These are phyloP conservation scores for Mus spicilegus DNA, from an alignment of 2,113 vertebrate genomes.

Conservation along the genomic window DNA sequence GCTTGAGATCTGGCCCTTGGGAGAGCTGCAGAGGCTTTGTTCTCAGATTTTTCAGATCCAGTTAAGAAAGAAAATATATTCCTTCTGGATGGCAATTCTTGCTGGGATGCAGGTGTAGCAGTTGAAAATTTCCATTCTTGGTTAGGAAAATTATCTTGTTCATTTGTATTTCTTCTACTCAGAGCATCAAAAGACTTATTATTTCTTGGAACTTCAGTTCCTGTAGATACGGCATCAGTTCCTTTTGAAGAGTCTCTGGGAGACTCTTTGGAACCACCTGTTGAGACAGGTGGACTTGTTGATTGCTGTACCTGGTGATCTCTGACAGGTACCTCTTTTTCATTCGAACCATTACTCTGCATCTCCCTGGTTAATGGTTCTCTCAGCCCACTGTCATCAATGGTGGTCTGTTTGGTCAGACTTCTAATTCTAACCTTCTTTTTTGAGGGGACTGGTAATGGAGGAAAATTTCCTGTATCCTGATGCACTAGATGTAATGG, in stretches of 20 bases:
- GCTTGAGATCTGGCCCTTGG: conserved; percentile 80
- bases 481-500: conserved; percentile 27
- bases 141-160: conserved; percentile 86
- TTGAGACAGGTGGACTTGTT: neutral
- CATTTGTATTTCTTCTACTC: conserved; percentile 77
- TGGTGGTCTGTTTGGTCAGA: conserved; percentile 44
- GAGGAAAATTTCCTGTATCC: conserved; percentile 58
- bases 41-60: conserved; percentile 82
- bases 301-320: conserved; percentile 46
- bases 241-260: conserved; percentile 56
- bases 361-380: conserved; percentile 49
- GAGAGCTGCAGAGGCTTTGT: conserved; percentile 73
- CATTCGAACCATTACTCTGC: neutral
- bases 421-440: conserved; percentile 65
- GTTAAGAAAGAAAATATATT: conserved; percentile 91
- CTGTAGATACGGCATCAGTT: neutral
- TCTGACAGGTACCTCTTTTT: conserved; percentile 55
- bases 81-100: conserved; percentile 83
- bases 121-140: conserved; percentile 82
- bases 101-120: conserved; percentile 73
- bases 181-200: neutral
- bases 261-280: conserved; percentile 58
- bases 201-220: conserved; percentile 67
- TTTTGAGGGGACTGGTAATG: conserved; percentile 48
- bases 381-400: conserved; percentile 59